Evolutionary conservation across 2,888 invertebrate genomes (phyloP).

Genomic region (Andrena haemorrhoa): DNA sequence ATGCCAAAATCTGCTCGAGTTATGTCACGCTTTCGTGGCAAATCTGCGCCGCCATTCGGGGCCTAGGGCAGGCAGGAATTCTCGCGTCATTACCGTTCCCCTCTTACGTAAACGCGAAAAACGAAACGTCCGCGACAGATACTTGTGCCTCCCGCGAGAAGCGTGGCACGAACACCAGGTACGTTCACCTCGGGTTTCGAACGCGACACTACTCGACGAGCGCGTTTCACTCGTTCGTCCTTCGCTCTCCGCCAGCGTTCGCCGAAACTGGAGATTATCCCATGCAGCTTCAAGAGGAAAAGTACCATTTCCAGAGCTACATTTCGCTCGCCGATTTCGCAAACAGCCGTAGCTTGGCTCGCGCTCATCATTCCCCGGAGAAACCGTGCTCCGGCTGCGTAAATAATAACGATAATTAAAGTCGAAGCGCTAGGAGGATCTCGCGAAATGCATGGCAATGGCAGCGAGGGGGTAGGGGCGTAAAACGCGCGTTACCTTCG

Average conservation of each 20-base stretch:
- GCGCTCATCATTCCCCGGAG: slow-evolving; percentile 5
- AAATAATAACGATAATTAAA: slow-evolving; percentile 48
- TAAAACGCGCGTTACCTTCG: slow-evolving; percentile 9
- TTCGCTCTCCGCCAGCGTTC: background rate
- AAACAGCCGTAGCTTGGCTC: background rate
- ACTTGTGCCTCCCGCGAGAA: slow-evolving; percentile 13
- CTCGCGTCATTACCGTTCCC: slow-evolving; percentile 37
- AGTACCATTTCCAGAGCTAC: no score
- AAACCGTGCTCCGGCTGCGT: slow-evolving; percentile 9
- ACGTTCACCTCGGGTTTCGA: slow-evolving; percentile 16
- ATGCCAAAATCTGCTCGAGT: slow-evolving; percentile 63
- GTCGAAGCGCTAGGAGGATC: background rate
- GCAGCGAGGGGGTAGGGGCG: background rate
- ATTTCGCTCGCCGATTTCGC: background rate
- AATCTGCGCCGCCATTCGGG: slow-evolving; percentile 25
- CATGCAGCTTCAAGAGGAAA: background rate
- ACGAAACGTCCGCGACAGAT: slow-evolving; percentile 27
- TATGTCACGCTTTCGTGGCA: slow-evolving; percentile 56
- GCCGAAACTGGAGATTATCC: background rate
- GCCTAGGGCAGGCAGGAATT: slow-evolving; percentile 5
- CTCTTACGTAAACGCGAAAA: slow-evolving; percentile 48
- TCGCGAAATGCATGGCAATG: slow-evolving; percentile 30
- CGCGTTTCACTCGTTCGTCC: background rate
- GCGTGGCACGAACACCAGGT: slow-evolving; percentile 32
- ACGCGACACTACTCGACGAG: background rate